Conservation (phyloP, 2,797 vertebrate species). For the Zenarchopterus dispar region DNA sequence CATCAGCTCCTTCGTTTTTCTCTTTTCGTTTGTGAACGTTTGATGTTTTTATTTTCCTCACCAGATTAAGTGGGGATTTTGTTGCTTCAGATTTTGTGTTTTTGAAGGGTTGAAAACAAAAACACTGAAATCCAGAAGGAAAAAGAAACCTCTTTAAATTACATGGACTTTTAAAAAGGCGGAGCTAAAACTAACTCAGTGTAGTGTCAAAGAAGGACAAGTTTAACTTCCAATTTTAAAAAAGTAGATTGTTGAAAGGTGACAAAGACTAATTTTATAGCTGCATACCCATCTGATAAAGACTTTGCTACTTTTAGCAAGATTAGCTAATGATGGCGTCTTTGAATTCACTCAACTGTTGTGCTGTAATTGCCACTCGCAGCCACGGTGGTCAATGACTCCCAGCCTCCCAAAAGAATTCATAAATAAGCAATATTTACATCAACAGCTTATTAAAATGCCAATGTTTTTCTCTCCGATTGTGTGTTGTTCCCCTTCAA, state of each 20-base stretch:
- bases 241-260: background rate
- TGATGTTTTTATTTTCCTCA: background rate
- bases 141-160: background rate
- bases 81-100: background rate
- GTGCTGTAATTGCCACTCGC: conserved; percentile 2
- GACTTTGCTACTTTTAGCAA: background rate
- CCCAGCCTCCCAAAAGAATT: background rate
- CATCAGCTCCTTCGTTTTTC: background rate
- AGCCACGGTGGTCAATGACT: conserved; percentile 1
- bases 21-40: background rate
- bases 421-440: background rate
- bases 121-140: background rate
- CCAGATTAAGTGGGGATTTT: background rate
- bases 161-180: background rate
- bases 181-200: background rate
- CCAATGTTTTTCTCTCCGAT: background rate
- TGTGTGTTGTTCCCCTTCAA: conserved; percentile 10
- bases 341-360: conserved; percentile 1
- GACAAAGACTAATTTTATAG: background rate
- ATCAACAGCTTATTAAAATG: conserved; percentile 14
- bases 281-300: background rate
- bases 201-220: background rate
- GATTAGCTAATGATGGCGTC: background rate
- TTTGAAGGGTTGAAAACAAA: background rate
- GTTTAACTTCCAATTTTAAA: too few relatives aligned